These are phyloP conservation scores for Cosmia pyralina DNA, from an alignment of 2,888 invertebrate species.

Conservation along the genomic window DNA sequence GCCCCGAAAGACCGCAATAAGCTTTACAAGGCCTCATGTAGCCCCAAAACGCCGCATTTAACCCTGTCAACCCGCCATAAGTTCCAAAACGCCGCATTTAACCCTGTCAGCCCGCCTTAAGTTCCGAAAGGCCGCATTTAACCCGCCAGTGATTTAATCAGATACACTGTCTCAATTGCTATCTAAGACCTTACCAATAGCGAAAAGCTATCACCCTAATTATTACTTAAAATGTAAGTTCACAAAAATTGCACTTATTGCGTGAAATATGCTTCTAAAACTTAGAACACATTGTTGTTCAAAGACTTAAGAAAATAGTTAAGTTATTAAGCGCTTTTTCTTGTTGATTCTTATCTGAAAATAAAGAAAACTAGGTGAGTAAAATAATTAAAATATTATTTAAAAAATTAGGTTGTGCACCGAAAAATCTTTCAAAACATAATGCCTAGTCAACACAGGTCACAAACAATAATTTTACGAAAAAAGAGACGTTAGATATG, in stretches of 20 bases:
- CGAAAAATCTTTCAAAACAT: background rate
- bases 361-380: background rate
- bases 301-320: slow-evolving; percentile 32
- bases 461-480: background rate
- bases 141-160: background rate
- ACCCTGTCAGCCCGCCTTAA: background rate
- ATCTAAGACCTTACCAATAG: slow-evolving; percentile 39
- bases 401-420: background rate
- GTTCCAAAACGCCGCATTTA: background rate
- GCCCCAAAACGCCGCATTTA: background rate
- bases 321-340: slow-evolving; percentile 30
- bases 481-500: too few species aligned
- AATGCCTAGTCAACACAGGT: background rate
- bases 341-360: slow-evolving; percentile 41
- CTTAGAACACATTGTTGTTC: slow-evolving; percentile 65
- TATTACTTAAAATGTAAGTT: slow-evolving; percentile 35
- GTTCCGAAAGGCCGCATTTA: background rate
- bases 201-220: slow-evolving; percentile 19
- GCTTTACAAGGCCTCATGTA: background rate
- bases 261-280: slow-evolving; percentile 57
- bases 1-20: background rate
- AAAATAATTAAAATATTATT: background rate
- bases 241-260: slow-evolving; percentile 59
- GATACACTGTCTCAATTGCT: slow-evolving; percentile 27
- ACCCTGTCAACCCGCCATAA: background rate